Evolutionary conservation across 2,888 invertebrate species (phyloP).

Genomic region (Drosophila longiperda): DNA sequence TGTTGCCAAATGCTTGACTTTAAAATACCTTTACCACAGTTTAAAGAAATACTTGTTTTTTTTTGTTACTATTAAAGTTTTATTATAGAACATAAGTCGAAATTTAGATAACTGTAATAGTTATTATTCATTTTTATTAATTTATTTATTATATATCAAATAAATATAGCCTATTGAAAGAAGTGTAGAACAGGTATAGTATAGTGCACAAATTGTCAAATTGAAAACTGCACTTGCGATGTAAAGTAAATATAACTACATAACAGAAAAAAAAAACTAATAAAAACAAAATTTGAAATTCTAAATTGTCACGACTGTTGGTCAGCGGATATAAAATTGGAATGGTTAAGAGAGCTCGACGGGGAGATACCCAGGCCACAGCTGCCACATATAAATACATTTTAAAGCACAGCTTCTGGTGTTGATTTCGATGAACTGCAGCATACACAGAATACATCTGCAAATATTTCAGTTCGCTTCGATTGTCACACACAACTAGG

Average conservation of each 20-base stretch:
- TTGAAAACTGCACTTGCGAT: conserved; percentile 7
- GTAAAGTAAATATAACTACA: neutral
- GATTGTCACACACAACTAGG: neutral
- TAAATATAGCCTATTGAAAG: neutral
- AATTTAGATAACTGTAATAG: neutral
- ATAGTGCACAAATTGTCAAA: neutral
- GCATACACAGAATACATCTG: neutral
- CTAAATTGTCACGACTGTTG: conserved; percentile 27
- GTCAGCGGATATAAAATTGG: conserved; percentile 6
- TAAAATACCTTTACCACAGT: neutral
- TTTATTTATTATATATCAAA: neutral
- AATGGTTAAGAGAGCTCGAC: neutral
- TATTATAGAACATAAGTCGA: neutral
- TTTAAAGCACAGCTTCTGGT: neutral
- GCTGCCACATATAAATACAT: neutral
- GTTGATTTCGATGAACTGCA: neutral
- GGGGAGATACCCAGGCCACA: neutral
- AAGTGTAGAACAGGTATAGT: neutral
- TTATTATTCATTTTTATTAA: neutral
- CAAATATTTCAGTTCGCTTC: neutral
- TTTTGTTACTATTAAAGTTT: neutral
- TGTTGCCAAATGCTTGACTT: conserved; percentile 5
- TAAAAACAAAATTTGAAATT: conserved; percentile 19
- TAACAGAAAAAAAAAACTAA: neutral
- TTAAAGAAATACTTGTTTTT: neutral